Evolutionary conservation across 1,140 invertebrate genomes (phyloP), one percentile per base, ranked within the genome.

Genomic region (Parasteatoda tepidariorum): DNA sequence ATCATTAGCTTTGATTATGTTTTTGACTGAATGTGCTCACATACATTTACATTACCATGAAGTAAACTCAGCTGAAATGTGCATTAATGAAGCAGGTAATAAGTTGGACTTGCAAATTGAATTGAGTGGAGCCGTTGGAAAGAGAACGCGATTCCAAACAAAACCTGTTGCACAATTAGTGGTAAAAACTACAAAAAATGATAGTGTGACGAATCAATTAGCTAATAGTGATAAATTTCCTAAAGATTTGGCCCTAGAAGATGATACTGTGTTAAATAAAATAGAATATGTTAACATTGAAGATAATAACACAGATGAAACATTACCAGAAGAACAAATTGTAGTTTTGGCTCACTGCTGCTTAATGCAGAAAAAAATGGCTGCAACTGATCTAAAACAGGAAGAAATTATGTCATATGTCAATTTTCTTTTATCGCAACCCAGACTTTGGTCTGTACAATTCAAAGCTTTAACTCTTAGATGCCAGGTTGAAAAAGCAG

Each of bases 101-200:
- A 85, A 92, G 30, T 89, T 93, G 31, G 91, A 92, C 59, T 87
- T 97, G 62, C 91, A 92, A 62, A 89, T 96, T 31, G 90, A 93
- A 86, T 89, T 94, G 13, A 90, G 90, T 88, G 93, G 95, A 84
- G 90, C 93, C 18, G 88, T 98, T 64, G 97, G 97, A 9, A 96
- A 95, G 88, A 91, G 97, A 82, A 98, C 97, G 22, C 94, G 93
- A 87, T 97, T 92, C 88, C 97, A 99, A 89, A 90, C 93, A 86
- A 92, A 93, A 70, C 91, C 93, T 55, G 89, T 96, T 28, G 92
- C 97, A 0, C 97, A 98, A 87, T 89, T 98, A 41, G 92, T 93
- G 24, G 87, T 98, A 0, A 90, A 92, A 83, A 90, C 95, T 11
- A 89, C 89, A 24, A 89, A 91, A 86, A 86, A 90, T 76, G 59